Evolutionary conservation across 37 sponge, comb jelly and placozoan species (phyloP).

Genomic region (Spongia lamella): DNA sequence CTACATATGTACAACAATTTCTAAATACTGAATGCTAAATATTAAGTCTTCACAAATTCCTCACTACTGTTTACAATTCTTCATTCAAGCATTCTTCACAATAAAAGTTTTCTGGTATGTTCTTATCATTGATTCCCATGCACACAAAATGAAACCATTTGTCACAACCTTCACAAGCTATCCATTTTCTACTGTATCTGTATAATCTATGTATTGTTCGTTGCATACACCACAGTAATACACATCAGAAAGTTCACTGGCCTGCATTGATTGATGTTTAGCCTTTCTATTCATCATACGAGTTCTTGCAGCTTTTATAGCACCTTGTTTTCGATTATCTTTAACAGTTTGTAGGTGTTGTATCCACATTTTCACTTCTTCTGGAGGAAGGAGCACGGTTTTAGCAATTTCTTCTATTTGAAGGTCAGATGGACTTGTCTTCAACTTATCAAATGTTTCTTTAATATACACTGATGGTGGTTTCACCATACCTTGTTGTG

Average conservation of each 20-base stretch:
- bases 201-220: neutral
- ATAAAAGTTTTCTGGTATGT: too few relatives aligned
- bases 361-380: slow-evolving; percentile 23
- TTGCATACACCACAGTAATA: neutral
- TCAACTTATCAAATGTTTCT: neutral
- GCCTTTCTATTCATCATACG: neutral
- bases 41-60: too few relatives aligned
- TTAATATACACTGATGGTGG: neutral
- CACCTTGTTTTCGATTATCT: slow-evolving; percentile 23
- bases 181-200: neutral
- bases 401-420: neutral
- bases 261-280: too few relatives aligned
- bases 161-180: neutral
- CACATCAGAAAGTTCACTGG: too few relatives aligned
- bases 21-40: too few relatives aligned
- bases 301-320: slow-evolving; percentile 8
- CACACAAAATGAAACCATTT: neutral
- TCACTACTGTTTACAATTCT: too few relatives aligned
- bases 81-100: too few relatives aligned
- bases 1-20: too few relatives aligned
- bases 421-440: neutral
- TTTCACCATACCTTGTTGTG: neutral
- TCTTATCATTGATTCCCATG: too few relatives aligned
- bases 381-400: neutral
- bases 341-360: neutral